Base-by-base conservation (phyloP, 2,888 invertebrate species). In the Molanna angustata region DNA sequence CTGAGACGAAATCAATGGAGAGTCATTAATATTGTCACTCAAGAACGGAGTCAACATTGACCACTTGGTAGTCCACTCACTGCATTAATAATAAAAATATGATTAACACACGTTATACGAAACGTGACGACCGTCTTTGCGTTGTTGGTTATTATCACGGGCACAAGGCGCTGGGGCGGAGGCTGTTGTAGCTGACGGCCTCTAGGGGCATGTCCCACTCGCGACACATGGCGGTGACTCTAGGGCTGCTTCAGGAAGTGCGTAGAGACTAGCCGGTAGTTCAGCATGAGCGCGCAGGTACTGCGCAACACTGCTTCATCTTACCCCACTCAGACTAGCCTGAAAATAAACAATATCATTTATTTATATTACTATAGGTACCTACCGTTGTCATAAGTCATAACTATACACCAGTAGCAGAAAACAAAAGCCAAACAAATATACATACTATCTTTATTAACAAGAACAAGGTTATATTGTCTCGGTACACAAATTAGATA, bases 181-280 rank as follows among this genome's bases (percentile, higher is more conserved):
- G 44, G 39, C 33, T 21, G 40, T 21, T 13, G 54, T 21, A 22
- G 41, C 49, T 42, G 49, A 41, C 33, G 72, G 67, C 48, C 61
- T 66, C 58, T 64, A 64, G 65, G 68, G 65, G 61, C 86, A 87
- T 87, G 81, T 87, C 86, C 74, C 86, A 77, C 78, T 87, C 86
- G 64, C 86, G 84, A 79, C 86, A 87, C 87, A 85, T 82, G 69
- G 66, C 74, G 70, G 69, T 66, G 80, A n/a, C n/a, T 82, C 86
- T 90, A 92, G 84, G 92, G 92, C 76, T 92, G 92, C 79, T 92
- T 92, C 74, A 92, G 79, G 74, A 92, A 92, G 76, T 92, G 92
- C 71, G 91, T 92, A 72, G 92, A 90, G 63, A 92, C 91, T 69
- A 92, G 83, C 80, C 91, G 87, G 86, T 92, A 86, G 79, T 89